These are phyloP conservation scores for Mylabris sibirica DNA, from an alignment of 2,888 invertebrate species.

Conservation along the genomic window DNA sequence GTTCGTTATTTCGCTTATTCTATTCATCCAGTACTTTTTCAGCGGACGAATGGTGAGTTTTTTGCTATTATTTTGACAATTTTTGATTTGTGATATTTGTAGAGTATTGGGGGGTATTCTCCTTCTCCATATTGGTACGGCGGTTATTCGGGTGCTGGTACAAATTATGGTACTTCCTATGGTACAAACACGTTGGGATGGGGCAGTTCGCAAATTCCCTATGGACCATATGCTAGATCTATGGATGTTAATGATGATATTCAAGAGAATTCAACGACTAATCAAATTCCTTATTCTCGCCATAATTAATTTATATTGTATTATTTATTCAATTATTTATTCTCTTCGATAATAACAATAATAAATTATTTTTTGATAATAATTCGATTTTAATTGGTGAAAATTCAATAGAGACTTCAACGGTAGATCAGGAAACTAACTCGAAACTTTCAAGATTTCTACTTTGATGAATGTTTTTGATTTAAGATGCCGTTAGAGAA, in stretches of 20 bases:
- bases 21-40: slow-evolving; percentile 68
- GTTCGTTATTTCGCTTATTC: slow-evolving; percentile 73
- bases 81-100: slow-evolving; percentile 8
- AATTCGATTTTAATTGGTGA: not conserved
- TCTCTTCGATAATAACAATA: slow-evolving; percentile 11
- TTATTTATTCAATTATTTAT: slow-evolving; percentile 35
- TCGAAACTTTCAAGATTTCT: not conserved
- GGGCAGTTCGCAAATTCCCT: slow-evolving; percentile 42
- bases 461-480: not conserved
- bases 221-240: slow-evolving; percentile 64
- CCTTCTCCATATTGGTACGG: slow-evolving; percentile 6
- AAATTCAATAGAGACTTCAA: slow-evolving; percentile 8
- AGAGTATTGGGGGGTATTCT: slow-evolving; percentile 8
- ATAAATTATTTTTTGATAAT: slow-evolving; percentile 6
- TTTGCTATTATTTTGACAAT: not conserved
- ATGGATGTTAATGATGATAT: slow-evolving; percentile 59
- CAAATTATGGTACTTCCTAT: slow-evolving; percentile 31
- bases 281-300: slow-evolving; percentile 74
- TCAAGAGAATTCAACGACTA: slow-evolving; percentile 58
- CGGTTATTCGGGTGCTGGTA: slow-evolving; percentile 43
- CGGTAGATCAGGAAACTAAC: not conserved
- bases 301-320: slow-evolving; percentile 57
- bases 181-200: slow-evolving; percentile 49
- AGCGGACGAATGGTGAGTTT: slow-evolving; percentile 44
- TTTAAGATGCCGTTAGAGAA: not conserved